These are phyloP conservation scores for Cantharis rustica DNA, from an alignment of 2,888 invertebrate genomes.

Conservation along the genomic window DNA sequence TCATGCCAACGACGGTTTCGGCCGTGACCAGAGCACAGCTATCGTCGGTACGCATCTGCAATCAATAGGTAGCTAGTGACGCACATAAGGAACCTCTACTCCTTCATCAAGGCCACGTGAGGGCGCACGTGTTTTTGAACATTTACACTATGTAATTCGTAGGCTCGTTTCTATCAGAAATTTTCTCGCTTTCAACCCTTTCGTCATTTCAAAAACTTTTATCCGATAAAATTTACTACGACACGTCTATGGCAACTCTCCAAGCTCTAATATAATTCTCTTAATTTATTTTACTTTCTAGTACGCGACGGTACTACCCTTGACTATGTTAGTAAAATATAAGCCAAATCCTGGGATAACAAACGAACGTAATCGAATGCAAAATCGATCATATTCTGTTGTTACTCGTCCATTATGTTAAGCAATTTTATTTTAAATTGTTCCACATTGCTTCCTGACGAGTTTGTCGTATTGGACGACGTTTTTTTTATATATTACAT, in stretches of 20 bases:
- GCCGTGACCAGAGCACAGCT: conserved; percentile 47
- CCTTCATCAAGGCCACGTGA: conserved; percentile 51
- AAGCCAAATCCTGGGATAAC: neutral
- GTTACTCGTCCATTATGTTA: neutral
- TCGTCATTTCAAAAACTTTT: neutral
- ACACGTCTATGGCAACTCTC: neutral
- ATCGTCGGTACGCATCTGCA: conserved; percentile 47
- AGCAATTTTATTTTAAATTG: neutral
- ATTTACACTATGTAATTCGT: neutral
- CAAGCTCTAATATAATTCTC: neutral
- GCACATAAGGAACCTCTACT: conserved; percentile 50
- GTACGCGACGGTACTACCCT: neutral
- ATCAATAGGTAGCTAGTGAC: conserved; percentile 53
- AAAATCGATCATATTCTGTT: neutral
- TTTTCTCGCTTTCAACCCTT: neutral
- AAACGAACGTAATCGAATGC: neutral
- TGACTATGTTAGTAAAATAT: neutral
- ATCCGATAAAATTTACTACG: neutral
- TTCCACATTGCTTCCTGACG: neutral
- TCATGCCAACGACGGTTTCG: conserved; percentile 49
- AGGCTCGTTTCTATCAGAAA: neutral
- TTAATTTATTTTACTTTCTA: neutral
- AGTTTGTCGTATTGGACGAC: neutral
- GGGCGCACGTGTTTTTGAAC: conserved; percentile 48
- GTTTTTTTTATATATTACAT: neutral